phyloP scores from a whole-genome alignment of 1,140 invertebrate species.

The Lucilia sericata region DNA sequence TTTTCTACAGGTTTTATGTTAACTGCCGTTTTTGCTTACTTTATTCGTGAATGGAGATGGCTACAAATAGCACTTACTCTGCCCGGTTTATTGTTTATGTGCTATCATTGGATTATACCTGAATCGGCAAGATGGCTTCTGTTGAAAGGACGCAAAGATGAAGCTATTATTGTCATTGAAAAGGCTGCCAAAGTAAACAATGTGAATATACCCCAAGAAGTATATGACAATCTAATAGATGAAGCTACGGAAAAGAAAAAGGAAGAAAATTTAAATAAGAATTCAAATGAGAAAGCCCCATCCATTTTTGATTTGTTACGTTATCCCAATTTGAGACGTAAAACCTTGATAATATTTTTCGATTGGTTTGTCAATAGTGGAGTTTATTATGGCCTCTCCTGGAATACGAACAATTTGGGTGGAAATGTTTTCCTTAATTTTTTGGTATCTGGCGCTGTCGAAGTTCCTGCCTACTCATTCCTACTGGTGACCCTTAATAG shows the following conservation, averaged over 20 bases:
- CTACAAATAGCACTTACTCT: slow-evolving; percentile 80
- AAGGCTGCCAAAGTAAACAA: slow-evolving; percentile 78
- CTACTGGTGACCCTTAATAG: slow-evolving; percentile 78
- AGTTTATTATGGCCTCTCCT: slow-evolving; percentile 85
- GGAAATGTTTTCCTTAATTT: slow-evolving; percentile 84
- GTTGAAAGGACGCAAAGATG: slow-evolving; percentile 77
- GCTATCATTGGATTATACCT: slow-evolving; percentile 88
- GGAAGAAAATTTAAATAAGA: slow-evolving; percentile 52
- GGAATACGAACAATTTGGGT: slow-evolving; percentile 82
- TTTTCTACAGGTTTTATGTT: slow-evolving; percentile 83
- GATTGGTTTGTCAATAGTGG: slow-evolving; percentile 85
- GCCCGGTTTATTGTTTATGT: slow-evolving; percentile 77
- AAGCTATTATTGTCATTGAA: slow-evolving; percentile 78
- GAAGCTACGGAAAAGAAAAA: slow-evolving; percentile 64
- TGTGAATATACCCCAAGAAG: slow-evolving; percentile 72
- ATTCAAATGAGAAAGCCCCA: slow-evolving; percentile 61
- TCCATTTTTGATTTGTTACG: slow-evolving; percentile 78
- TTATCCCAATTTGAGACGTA: slow-evolving; percentile 77
- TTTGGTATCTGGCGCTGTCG: slow-evolving; percentile 80
- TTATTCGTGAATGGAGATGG: slow-evolving; percentile 80
- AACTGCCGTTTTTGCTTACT: slow-evolving; percentile 79
- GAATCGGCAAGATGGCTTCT: slow-evolving; percentile 87
- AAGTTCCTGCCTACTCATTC: slow-evolving; percentile 80
- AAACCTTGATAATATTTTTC: slow-evolving; percentile 81
- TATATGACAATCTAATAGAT: slow-evolving; percentile 72